Base-by-base conservation (phyloP, 2,113 vertebrate species). In the Scomber scombrus region DNA sequence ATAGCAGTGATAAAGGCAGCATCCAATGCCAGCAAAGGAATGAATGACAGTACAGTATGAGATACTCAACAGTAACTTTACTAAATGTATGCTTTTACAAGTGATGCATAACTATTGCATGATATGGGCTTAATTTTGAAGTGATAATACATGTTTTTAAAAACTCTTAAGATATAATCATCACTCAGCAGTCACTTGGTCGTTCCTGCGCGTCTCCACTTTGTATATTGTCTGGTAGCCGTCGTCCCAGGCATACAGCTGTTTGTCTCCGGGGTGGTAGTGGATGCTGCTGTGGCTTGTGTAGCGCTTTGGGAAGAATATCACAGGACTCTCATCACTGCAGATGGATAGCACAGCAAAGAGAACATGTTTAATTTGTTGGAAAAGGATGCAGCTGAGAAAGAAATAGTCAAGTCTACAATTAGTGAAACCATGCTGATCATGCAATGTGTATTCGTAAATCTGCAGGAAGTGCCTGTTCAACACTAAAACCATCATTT, bases 211-310 rank as follows among this genome's bases (percentile, higher is more conserved):
- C 2, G 92, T 95, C 77, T 96, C 95, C 82, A 99, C 92, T 86
- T 95, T 96, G 85, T 99, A 99, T 86, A 98, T 87, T 1, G 97
- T 96, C 93, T 99, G 98, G 91, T 95, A 97, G 26, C 97, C 97
- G 50, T 98, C 96, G 49, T 97, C 96, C 98, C 98, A 99, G 50
- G 97, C 96, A 6, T 97, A 98, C 43, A 99, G 95, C 51, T 96
- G 95, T 67, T 95, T 95, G 60, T 99, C 97, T 85, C 94, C 95
- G 0, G 96, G 96, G 56, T 97, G 96, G 92, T 99, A 99, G 58
- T 97, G 95, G 68, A 99, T 85, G 83, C 94, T 91, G 69, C 96
- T 96, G 73, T 99, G 98, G 83, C 96, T 95, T 34, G 95, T 95
- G 49, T 96, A 96, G 26, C 93, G 94, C 67, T 94, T 97, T 0